phyloP scores from a whole-genome alignment of 2,888 invertebrate species.

The Scrobipalpa costella region DNA sequence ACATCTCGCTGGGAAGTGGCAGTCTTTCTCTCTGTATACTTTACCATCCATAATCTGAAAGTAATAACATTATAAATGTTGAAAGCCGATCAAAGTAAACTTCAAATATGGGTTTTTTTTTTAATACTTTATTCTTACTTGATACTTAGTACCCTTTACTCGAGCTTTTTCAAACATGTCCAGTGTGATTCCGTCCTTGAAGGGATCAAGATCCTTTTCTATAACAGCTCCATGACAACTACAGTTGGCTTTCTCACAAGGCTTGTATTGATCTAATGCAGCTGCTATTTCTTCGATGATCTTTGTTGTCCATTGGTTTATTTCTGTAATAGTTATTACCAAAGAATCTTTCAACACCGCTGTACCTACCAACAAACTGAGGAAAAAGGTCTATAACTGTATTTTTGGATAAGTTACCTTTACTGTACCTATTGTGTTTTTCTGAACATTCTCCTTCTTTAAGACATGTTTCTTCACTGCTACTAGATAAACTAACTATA shows the following conservation, averaged over 20 bases:
- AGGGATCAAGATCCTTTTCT: slow-evolving; percentile 85
- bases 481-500: neutral
- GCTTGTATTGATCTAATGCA: slow-evolving; percentile 74
- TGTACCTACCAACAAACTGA: neutral
- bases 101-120: too few relatives aligned
- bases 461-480: slow-evolving; percentile 14
- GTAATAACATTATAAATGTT: neutral
- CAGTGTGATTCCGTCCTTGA: slow-evolving; percentile 86
- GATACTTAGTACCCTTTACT: slow-evolving; percentile 69
- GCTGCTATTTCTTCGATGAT: slow-evolving; percentile 69
- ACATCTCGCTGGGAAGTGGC: slow-evolving; percentile 96
- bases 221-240: slow-evolving; percentile 84
- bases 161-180: slow-evolving; percentile 82
- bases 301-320: slow-evolving; percentile 66
- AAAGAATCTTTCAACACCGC: neutral
- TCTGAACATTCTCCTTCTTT: slow-evolving; percentile 33
- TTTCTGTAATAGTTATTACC: slow-evolving; percentile 61
- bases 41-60: slow-evolving; percentile 92
- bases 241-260: slow-evolving; percentile 82
- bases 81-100: too few relatives aligned
- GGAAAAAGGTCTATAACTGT: neutral
- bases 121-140: slow-evolving; percentile 50
- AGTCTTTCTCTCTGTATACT: slow-evolving; percentile 90
- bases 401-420: slow-evolving; percentile 32
- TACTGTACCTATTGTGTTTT: slow-evolving; percentile 40